A percentile compares a stretch with the other conserved stretches of the same genome.
These are phyloP conservation scores for Zoanthus sansibaricus DNA, from an alignment of 92 coral and sea anemone species.

Conservation along the genomic window DNA sequence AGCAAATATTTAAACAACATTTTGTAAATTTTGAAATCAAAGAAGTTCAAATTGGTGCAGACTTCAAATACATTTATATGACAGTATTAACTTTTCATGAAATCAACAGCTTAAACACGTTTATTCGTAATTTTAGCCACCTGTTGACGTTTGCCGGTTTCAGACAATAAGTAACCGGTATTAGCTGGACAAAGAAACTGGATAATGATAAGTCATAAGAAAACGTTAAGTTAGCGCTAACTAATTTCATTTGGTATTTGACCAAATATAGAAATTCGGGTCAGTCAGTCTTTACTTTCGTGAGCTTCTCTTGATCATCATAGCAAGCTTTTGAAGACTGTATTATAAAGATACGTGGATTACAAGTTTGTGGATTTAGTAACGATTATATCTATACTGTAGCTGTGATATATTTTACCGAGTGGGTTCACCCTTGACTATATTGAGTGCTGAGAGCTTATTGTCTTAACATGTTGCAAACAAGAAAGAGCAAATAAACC, in stretches of 20 bases:
- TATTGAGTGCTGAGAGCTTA: conserved; percentile 68
- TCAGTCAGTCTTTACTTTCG: no score
- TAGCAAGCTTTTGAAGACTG: no score
- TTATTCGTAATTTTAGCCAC: not conserved
- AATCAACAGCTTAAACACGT: not conserved
- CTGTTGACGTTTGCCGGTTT: not conserved
- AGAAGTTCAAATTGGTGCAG: not conserved
- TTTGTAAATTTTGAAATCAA: not conserved
- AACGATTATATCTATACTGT: no score
- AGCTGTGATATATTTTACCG: no score
- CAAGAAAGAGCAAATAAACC: conserved; percentile 76
- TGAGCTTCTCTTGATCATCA: no score
- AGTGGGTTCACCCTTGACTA: no score
- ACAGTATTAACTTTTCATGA: not conserved
- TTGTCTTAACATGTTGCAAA: conserved; percentile 83
- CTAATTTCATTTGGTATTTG: no score
- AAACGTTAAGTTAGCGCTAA: no score
- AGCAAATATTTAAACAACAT: not conserved
- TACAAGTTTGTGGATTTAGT: not conserved
- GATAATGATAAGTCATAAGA: no score
- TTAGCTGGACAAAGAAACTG: not conserved
- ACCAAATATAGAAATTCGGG: no score
- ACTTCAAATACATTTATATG: not conserved
- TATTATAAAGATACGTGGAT: no score
- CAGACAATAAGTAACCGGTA: not conserved